Evolutionary conservation across 2,888 invertebrate genomes (phyloP).

Genomic region (Mesorhabditis spiculigera): DNA sequence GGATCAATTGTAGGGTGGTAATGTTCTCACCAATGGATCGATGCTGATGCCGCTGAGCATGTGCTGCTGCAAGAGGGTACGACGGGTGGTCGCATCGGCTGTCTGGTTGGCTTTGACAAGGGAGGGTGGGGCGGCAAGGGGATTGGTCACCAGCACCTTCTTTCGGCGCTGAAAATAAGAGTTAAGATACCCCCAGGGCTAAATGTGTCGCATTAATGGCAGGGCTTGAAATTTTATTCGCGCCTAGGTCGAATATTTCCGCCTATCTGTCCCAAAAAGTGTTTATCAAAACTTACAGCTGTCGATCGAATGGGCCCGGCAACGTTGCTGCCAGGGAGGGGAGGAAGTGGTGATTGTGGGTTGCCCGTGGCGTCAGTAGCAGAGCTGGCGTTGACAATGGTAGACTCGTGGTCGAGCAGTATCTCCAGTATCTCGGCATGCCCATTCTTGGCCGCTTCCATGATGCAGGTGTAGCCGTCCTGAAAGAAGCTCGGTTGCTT

Average conservation of each 20-base stretch:
- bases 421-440: slow-evolving; percentile 92
- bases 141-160: neutral
- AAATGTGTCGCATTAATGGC: too few relatives aligned
- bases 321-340: slow-evolving; percentile 8
- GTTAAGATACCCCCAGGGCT: too few relatives aligned
- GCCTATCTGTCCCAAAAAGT: neutral
- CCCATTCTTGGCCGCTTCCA: slow-evolving; percentile 96
- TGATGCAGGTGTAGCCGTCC: slow-evolving; percentile 96
- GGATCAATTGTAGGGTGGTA: neutral
- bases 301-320: neutral
- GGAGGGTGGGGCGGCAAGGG: neutral
- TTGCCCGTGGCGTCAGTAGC: slow-evolving; percentile 8
- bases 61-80: neutral
- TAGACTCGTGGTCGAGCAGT: slow-evolving; percentile 71
- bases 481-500: slow-evolving; percentile 48
- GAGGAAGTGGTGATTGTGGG: slow-evolving; percentile 8
- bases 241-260: neutral
- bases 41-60: neutral
- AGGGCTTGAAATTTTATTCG: neutral
- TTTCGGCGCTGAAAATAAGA: neutral
- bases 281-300: too few relatives aligned
- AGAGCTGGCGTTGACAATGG: slow-evolving; percentile 9
- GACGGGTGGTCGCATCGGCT: neutral
- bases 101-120: neutral
- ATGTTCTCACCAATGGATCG: neutral